Evolutionary conservation across 2,113 vertebrate genomes (phyloP).

Genomic region (Albula glossodonta): DNA sequence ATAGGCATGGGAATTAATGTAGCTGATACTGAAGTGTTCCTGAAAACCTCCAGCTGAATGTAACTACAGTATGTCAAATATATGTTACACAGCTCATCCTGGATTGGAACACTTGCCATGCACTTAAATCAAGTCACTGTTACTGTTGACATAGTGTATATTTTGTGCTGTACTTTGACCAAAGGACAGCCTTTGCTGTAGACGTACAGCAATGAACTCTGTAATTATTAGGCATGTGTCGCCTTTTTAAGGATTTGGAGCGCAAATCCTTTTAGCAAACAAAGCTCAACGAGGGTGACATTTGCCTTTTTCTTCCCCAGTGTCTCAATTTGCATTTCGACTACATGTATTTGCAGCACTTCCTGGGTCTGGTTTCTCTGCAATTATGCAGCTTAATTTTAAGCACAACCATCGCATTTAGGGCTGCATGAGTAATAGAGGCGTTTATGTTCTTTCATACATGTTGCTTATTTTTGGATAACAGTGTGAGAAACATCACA

Average conservation of each 20-base stretch:
- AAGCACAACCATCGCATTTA: background rate
- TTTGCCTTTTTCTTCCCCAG: background rate
- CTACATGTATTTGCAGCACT: background rate
- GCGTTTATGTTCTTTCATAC: background rate
- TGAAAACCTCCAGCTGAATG: too few species aligned
- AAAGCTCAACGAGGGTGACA: background rate
- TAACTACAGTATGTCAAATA: background rate
- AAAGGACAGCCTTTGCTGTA: background rate
- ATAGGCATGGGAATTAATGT: too few species aligned
- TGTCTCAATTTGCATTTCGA: background rate
- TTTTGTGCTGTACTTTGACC: background rate
- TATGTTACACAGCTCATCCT: background rate
- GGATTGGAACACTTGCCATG: background rate
- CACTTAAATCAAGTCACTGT: background rate
- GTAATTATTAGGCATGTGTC: background rate
- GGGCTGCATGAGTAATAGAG: background rate
- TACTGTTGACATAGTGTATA: background rate
- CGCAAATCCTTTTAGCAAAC: background rate
- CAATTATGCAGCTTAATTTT: constrained; percentile 9
- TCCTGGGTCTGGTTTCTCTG: constrained; percentile 5
- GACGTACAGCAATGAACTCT: background rate
- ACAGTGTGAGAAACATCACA: background rate
- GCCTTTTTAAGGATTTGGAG: background rate
- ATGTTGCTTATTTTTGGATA: background rate
- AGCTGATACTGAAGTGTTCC: too few species aligned